These are phyloP conservation scores for Arothron firmamentum DNA, from an alignment of 2,113 vertebrate genomes.

Conservation along the genomic window DNA sequence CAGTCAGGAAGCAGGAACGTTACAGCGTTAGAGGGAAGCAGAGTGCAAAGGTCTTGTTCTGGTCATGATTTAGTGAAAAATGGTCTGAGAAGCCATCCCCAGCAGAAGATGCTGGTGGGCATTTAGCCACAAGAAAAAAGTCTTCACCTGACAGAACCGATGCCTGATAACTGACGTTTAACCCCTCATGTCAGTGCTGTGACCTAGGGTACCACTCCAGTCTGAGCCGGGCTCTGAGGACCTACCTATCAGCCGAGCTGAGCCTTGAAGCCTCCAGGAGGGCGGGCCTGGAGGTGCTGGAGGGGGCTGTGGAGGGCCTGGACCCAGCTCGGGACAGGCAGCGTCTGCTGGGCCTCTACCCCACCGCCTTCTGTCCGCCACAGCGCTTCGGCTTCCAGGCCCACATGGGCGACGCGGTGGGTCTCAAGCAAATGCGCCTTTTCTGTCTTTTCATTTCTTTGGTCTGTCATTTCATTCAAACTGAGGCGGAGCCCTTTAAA, in stretches of 20 bases:
- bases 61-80: not conserved
- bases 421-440: constrained; percentile 8
- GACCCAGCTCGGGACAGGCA: constrained; percentile 94
- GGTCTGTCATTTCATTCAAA: not conserved
- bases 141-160: too few relatives aligned
- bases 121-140: not conserved
- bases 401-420: constrained; percentile 95
- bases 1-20: not conserved
- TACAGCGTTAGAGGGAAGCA: not conserved
- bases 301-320: constrained; percentile 95
- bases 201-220: constrained; percentile 98
- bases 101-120: not conserved
- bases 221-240: constrained; percentile 92
- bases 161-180: too few relatives aligned
- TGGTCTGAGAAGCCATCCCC: not conserved
- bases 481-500: too few relatives aligned
- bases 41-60: too few relatives aligned
- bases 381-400: constrained; percentile 93
- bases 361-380: constrained; percentile 92
- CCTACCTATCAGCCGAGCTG: constrained; percentile 95
- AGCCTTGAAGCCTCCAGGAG: constrained; percentile 96
- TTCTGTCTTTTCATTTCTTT: not conserved
- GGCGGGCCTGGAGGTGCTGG: constrained; percentile 95
- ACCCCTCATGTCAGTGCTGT: constrained; percentile 79
- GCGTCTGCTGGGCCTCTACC: constrained; percentile 96